These are phyloP conservation scores for Trisateles emortualis DNA, from an alignment of 2,888 invertebrate species.

Conservation along the genomic window DNA sequence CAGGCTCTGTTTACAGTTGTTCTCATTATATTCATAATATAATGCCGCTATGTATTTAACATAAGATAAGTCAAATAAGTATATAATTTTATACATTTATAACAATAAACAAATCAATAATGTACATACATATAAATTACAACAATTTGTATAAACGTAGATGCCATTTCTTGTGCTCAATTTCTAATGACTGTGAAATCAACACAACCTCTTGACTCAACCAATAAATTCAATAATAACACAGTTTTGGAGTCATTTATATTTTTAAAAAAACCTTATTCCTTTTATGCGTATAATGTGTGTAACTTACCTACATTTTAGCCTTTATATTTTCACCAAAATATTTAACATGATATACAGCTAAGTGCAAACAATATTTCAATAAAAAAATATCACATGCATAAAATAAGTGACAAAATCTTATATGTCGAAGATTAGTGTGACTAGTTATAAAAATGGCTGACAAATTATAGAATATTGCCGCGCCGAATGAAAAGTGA, in stretches of 20 bases:
- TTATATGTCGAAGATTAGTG: conserved; percentile 47
- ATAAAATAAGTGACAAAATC: conserved; percentile 49
- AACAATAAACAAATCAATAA: conserved; percentile 26
- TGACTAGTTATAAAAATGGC: conserved; percentile 68
- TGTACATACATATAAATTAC: conserved; percentile 26
- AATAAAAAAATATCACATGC: conserved; percentile 53
- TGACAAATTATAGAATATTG: conserved; percentile 38
- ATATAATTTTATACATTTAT: conserved; percentile 12
- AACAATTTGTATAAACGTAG: conserved; percentile 27
- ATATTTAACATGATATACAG: conserved; percentile 39
- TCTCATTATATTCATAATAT: neutral
- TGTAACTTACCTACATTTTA: conserved; percentile 50
- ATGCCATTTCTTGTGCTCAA: conserved; percentile 51
- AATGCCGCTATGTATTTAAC: neutral
- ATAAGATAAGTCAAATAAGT: conserved; percentile 24
- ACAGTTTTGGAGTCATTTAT: conserved; percentile 45
- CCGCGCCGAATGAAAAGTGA: conserved; percentile 27
- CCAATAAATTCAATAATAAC: conserved; percentile 45
- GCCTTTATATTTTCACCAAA: conserved; percentile 53
- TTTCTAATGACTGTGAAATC: conserved; percentile 48
- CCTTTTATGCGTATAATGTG: conserved; percentile 46
- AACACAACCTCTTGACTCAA: conserved; percentile 46
- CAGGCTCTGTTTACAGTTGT: neutral
- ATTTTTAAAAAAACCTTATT: conserved; percentile 44
- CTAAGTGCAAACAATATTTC: conserved; percentile 58